A percentile compares a stretch with the other conserved stretches of the same genome.
phyloP scores from a whole-genome alignment of 2,888 invertebrate genomes.

The Conus canariensis region DNA sequence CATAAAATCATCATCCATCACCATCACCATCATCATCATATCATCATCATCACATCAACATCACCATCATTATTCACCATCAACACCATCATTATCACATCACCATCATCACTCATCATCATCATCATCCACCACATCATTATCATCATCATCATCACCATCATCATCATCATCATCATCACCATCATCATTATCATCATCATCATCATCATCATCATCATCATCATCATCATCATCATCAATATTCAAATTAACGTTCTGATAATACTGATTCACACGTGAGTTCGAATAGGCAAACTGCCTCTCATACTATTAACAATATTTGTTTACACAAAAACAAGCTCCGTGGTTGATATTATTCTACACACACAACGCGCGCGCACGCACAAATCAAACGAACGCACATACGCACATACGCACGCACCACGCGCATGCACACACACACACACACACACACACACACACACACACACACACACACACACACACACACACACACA shows the following conservation, averaged over 20 bases:
- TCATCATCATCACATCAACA: too few relatives aligned
- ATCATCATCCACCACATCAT: slow-evolving; percentile 22
- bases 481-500: slow-evolving; percentile 3
- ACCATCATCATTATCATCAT: slow-evolving; percentile 2
- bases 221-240: too few relatives aligned
- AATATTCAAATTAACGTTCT: too few relatives aligned
- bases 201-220: too few relatives aligned
- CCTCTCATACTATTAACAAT: too few relatives aligned
- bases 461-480: slow-evolving; percentile 7
- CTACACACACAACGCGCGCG: neutral
- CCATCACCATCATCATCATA: too few relatives aligned
- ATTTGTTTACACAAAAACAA: too few relatives aligned
- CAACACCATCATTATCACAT: neutral
- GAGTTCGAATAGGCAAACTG: too few relatives aligned
- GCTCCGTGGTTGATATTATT: neutral
- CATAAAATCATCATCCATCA: too few relatives aligned
- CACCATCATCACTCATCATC: too few relatives aligned
- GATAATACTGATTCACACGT: too few relatives aligned
- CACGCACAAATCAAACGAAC: neutral
- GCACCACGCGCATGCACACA: neutral
- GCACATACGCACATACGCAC: neutral
- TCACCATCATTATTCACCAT: neutral
- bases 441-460: neutral
- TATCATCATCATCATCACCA: slow-evolving; percentile 21
- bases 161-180: slow-evolving; percentile 25